A percentile compares a stretch with the other conserved stretches of the same genome.
These are phyloP conservation scores for Berghia stephanieae DNA, from an alignment of 1,140 invertebrate genomes.

Conservation along the genomic window DNA sequence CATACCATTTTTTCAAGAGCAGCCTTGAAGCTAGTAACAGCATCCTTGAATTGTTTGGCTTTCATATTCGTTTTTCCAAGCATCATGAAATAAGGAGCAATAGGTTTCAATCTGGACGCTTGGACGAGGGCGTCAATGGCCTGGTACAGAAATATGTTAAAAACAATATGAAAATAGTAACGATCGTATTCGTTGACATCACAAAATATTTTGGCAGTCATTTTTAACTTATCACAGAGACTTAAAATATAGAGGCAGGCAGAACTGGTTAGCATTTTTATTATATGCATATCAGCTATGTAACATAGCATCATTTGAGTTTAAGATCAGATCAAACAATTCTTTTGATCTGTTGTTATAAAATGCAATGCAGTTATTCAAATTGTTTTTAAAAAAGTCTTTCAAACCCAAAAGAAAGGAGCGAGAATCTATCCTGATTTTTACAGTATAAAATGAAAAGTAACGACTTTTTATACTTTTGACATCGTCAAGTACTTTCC, in stretches of 20 bases:
- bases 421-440: too few species aligned
- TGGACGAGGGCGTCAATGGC: slow-evolving; percentile 60
- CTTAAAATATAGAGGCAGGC: not conserved
- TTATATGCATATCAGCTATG: too few species aligned
- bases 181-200: not conserved
- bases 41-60: slow-evolving; percentile 62
- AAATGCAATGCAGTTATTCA: too few species aligned
- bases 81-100: slow-evolving; percentile 58
- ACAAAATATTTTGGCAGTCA: not conserved
- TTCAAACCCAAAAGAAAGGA: too few species aligned
- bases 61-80: slow-evolving; percentile 67
- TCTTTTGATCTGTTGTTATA: too few species aligned
- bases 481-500: too few species aligned
- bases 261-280: not conserved
- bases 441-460: too few species aligned
- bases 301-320: too few species aligned
- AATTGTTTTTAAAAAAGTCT: too few species aligned
- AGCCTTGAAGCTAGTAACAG: slow-evolving; percentile 58
- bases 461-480: too few species aligned
- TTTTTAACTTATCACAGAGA: not conserved
- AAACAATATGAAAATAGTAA: not conserved
- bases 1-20: slow-evolving; percentile 56
- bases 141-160: slow-evolving; percentile 37
- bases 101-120: slow-evolving; percentile 54
- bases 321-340: too few species aligned